Evolutionary conservation across 2,113 vertebrate genomes (phyloP), one percentile per base, ranked within the genome.

Genomic region (Ameiurus melas): DNA sequence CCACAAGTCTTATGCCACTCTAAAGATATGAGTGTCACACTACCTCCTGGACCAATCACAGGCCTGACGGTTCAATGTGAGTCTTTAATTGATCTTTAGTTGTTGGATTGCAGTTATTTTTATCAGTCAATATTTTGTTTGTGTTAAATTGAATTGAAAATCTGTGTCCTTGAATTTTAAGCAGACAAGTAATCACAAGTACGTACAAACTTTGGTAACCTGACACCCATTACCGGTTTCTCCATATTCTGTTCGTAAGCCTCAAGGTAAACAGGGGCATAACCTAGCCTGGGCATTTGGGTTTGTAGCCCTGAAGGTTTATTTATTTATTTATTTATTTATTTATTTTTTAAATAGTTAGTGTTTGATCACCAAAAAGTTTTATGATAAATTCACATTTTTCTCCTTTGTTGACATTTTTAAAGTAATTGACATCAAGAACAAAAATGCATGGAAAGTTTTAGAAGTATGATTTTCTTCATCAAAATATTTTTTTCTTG

Each of bases 51-150:
- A 80, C 90, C 92, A 39, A 81, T 93, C 87, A 93, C 93, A 91
- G 93, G 79, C 81, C 68, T 96, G 30, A 57, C 70, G 68, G 75
- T 96, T 87, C 91, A 92, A 90, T 93, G 95, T 93, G 55, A 93
- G 86, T 91, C 79, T 19, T 82, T 39, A 36, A 2, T 82, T 39
- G 22, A 5, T 22, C 6, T 2, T 30, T n/a, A 16, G 22, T 16
- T 53, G 3, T 7, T 43, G 19, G 33, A 62, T 16, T 83, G 6
- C 25, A 83, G 5, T 14, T 43, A 6, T 53, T 53, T 53, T 53
- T 7, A 62, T 75, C 68, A 81, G 14, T 33, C 20, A 19, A 5
- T 20, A 22, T 73, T 39, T 73, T n/a, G 7, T 71, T 7, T 71
- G 13, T 68, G 64, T 30, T 64, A 8, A 64, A 5, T 68, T 64